phyloP scores from a whole-genome alignment of 1,140 invertebrate species.

The Drosophila punjabiensis region DNA sequence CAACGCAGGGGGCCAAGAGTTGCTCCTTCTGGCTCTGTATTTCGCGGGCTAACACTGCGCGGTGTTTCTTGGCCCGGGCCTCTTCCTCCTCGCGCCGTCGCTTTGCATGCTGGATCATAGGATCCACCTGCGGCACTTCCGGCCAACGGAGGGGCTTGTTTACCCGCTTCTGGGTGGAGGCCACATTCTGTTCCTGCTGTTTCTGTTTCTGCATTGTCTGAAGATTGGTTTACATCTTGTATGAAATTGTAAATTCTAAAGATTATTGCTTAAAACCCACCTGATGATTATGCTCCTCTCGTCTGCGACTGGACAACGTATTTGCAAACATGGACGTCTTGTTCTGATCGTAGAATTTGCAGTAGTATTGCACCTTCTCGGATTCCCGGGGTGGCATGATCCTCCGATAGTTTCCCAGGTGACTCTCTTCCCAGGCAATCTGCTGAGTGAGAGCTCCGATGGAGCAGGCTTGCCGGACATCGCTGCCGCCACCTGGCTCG shows the following conservation, averaged over 20 bases:
- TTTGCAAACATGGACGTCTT: slow-evolving; percentile 89
- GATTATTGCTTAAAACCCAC: background rate
- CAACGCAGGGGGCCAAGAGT: slow-evolving; percentile 14
- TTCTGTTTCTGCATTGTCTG: slow-evolving; percentile 20
- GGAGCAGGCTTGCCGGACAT: slow-evolving; percentile 41
- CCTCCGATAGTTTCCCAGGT: slow-evolving; percentile 90
- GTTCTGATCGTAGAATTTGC: slow-evolving; percentile 88
- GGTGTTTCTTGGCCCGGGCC: slow-evolving; percentile 32
- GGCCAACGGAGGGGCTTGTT: background rate
- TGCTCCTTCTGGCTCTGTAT: slow-evolving; percentile 35
- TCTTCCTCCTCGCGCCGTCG: slow-evolving; percentile 16
- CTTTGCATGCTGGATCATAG: slow-evolving; percentile 7
- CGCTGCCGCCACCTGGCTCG: background rate
- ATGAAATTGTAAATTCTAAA: background rate
- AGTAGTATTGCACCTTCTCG: slow-evolving; percentile 72
- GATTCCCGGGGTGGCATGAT: slow-evolving; percentile 74
- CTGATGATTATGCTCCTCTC: slow-evolving; percentile 31
- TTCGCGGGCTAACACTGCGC: slow-evolving; percentile 35
- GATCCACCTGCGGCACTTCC: background rate
- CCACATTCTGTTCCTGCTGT: slow-evolving; percentile 7
- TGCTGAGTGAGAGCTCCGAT: slow-evolving; percentile 87
- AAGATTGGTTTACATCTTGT: too few species aligned
- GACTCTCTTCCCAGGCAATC: slow-evolving; percentile 91
- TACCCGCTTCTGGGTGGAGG: background rate
- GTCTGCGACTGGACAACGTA: slow-evolving; percentile 87